These are phyloP conservation scores for Tuberolachnus salignus DNA, from an alignment of 2,888 invertebrate genomes.

Conservation along the genomic window DNA sequence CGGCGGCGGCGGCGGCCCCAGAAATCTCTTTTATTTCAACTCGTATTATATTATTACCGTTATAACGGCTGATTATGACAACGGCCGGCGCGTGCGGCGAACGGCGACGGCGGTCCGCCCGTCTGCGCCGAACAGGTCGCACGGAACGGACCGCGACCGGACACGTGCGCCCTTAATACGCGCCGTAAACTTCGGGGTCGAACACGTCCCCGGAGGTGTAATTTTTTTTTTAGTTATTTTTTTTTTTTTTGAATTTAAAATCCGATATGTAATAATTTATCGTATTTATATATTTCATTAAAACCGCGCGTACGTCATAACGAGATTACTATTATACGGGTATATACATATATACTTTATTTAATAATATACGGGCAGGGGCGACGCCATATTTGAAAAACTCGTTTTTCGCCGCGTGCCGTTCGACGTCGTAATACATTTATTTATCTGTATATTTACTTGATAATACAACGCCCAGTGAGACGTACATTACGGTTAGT, in stretches of 20 bases:
- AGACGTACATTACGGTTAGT: too few relatives aligned
- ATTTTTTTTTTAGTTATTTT: neutral
- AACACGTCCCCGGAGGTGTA: slow-evolving; percentile 9
- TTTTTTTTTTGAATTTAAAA: too few relatives aligned
- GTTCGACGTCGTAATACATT: too few relatives aligned
- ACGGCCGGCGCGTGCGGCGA: slow-evolving; percentile 38
- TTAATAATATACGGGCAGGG: too few relatives aligned
- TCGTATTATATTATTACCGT: neutral
- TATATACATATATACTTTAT: too few relatives aligned
- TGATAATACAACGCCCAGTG: too few relatives aligned
- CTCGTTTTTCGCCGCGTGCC: too few relatives aligned
- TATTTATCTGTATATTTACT: too few relatives aligned
- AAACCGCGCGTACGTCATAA: neutral
- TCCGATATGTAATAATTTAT: neutral
- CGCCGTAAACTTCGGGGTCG: neutral
- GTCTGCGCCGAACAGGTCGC: slow-evolving; percentile 46
- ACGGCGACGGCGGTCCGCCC: neutral
- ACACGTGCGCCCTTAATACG: slow-evolving; percentile 42
- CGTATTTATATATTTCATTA: neutral
- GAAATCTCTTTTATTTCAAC: slow-evolving; percentile 52
- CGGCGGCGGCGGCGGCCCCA: too few relatives aligned
- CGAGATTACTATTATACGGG: too few relatives aligned
- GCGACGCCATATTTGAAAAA: too few relatives aligned
- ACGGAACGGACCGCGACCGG: neutral
- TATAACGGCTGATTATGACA: slow-evolving; percentile 36